Evolutionary conservation across 2,113 vertebrate species (phyloP), one percentile per base, ranked within the genome.

Genomic region (Sapajus apella): DNA sequence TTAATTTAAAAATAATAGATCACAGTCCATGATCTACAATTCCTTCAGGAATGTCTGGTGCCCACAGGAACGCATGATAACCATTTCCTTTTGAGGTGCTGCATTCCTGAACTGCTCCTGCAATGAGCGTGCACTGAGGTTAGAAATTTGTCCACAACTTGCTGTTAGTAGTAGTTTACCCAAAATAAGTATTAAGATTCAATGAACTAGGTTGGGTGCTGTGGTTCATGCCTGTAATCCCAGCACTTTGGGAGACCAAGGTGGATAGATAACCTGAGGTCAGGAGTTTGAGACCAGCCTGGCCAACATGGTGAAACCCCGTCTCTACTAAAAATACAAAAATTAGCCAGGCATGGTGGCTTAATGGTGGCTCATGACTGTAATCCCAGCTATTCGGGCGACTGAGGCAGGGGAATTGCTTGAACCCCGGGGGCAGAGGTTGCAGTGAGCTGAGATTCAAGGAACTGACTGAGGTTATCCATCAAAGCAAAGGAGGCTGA

Each of bases 1-100:
- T 88, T 95, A 90, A 77, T 90, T 87, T 20, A 61, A 30, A 21
- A 35, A 73, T 95, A 94, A 82, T 58, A 96, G 75, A 90, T 83
- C 21, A 66, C 10, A 30, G 6, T 61, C 40, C 6, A 7, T n/a
- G 79, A 55, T 94, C 81, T 93, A 50, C 35, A 75, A 17, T 88
- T n/a, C 18, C 30, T 89, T 75, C 20, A 55, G 61, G 77, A 87
- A 75, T 25, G 32, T 35, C 27, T 87, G 10, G 27, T 56, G 55
- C 30, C 58, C 76, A 84, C 1, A 52, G 20, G 47, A 92, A 72
- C n/a, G 3, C 21, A 17, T 1, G 0, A 30, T 25, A 72, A 47
- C 73, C 1, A 1, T 66, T 94, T 70, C 17, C 73, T 30, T 20
- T 8, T 50, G 27, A 84, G n/a, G 37, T 8, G 23, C 35, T 66